Conservation (phyloP, 2,888 invertebrate genomes). For the Eristalis arbustorum region DNA sequence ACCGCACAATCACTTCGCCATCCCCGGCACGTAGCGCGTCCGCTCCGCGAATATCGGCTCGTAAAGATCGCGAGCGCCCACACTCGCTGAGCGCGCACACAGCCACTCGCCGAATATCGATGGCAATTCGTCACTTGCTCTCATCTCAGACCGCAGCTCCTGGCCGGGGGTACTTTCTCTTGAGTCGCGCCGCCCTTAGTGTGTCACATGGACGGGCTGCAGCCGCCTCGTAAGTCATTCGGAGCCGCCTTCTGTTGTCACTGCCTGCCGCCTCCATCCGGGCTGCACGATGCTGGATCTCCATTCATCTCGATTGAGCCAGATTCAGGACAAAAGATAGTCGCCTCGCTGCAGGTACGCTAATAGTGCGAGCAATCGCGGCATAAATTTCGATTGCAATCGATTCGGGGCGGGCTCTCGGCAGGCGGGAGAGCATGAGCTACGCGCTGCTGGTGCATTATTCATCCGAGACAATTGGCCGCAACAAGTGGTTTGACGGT, state of each 20-base stretch:
- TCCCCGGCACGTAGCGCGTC: constrained; percentile 42
- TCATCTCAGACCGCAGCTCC: constrained; percentile 32
- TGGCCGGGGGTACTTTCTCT: constrained; percentile 43
- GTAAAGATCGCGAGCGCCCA: constrained; percentile 48
- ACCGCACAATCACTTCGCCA: constrained; percentile 32
- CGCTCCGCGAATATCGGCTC: constrained; percentile 17
- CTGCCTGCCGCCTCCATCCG: not conserved
- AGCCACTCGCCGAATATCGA: constrained; percentile 22
- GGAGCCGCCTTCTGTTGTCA: not conserved
- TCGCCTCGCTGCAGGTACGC: not conserved
- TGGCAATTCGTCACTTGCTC: constrained; percentile 48
- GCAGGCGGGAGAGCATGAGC: constrained; percentile 22
- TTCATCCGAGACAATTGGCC: constrained; percentile 49
- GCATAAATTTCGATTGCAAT: constrained; percentile 65
- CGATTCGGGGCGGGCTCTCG: constrained; percentile 45
- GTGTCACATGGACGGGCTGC: constrained; percentile 49
- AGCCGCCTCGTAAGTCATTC: constrained; percentile 53
- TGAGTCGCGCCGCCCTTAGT: constrained; percentile 27
- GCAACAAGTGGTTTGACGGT: constrained; percentile 50
- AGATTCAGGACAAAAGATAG: constrained; percentile 62
- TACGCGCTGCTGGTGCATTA: constrained; percentile 41
- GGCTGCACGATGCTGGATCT: constrained; percentile 17
- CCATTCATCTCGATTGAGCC: constrained; percentile 28
- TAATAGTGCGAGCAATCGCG: constrained; percentile 54
- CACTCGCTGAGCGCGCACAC: constrained; percentile 31